Base-by-base conservation (phyloP, 2,113 vertebrate genomes). In the Osmerus eperlanus region DNA sequence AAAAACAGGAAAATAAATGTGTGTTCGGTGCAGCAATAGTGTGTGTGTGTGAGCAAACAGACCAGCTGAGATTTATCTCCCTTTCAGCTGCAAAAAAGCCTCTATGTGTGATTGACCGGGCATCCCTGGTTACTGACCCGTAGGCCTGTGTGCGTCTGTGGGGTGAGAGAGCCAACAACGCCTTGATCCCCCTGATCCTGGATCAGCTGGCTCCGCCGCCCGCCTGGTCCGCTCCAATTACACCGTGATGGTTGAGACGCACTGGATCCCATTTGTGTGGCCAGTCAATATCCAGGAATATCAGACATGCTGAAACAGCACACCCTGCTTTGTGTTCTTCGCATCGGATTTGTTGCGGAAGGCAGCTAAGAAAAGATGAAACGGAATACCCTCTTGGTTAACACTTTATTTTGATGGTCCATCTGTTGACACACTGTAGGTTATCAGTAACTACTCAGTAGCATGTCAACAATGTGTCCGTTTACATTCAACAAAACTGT, bases 201-300 rank as follows among this genome's bases (percentile, higher is more conserved):
- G n/a, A 19, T 56, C 55, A 19, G 55, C 55, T 18, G 55, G n/a
- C 55, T 1, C 0, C 1, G n/a, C 55, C 11, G 55, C 55, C 15
- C 15, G n/a, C 55, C n/a, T 6, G n/a, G 55, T 56, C 55, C 2
- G 55, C 55, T 18, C 15, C 16, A 56, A 56, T 56, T 56, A 19
- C 55, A 56, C 55, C 15, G 55, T 19, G 55, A 56, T 16, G n/a
- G 5, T 16, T 56, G 55, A 56, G 55, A 19, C 16, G n/a, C 55
- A 18, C 15, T 56, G 15, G 15, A 56, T 56, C 55, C 0, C 16
- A 28, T 6, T 67, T 19, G 23, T 51, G 41, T 53, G 7, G 4
- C 5, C 41, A 16, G n/a, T 67, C 47, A 52, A 21, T 67, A 53
- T 53, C n/a, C 65, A 19, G 13, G 65, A 67, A 54, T 67, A 53